Conservation (phyloP, 2,113 vertebrate genomes). For the Melanerpes aurifrons region DNA sequence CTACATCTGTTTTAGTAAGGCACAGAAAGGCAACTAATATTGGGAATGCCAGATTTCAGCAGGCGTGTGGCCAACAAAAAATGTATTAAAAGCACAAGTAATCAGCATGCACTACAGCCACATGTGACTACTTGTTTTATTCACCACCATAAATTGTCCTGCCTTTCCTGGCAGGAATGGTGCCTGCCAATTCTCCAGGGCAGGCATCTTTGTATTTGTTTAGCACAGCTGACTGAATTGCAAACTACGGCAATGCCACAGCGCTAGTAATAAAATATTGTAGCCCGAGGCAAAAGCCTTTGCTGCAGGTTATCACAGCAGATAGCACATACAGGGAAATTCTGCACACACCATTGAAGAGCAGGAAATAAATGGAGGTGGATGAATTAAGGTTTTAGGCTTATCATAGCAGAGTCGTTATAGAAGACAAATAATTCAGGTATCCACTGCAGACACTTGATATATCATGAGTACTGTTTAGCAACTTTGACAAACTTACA, state of each 20-base stretch:
- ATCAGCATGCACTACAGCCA: rapidly evolving
- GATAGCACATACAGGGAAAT: background rate
- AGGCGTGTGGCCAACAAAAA: background rate
- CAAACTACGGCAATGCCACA: background rate
- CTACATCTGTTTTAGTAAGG: background rate
- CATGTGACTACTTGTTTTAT: background rate
- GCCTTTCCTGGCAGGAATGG: background rate
- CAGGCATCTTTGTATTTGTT: background rate
- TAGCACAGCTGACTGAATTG: background rate
- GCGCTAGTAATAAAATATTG: background rate
- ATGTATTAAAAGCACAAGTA: background rate
- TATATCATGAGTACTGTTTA: background rate
- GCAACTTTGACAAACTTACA: background rate
- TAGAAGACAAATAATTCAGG: background rate
- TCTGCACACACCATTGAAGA: background rate
- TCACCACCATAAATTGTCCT: background rate
- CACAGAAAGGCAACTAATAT: background rate
- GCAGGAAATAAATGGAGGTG: background rate
- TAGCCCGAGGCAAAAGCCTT: background rate
- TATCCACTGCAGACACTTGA: background rate
- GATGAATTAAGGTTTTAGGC: background rate
- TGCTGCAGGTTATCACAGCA: background rate
- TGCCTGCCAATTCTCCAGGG: background rate
- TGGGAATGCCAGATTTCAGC: background rate
- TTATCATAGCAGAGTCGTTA: background rate